Evolutionary conservation across 2,797 vertebrate species (phyloP).

Genomic region (Spondyliosoma cantharus): DNA sequence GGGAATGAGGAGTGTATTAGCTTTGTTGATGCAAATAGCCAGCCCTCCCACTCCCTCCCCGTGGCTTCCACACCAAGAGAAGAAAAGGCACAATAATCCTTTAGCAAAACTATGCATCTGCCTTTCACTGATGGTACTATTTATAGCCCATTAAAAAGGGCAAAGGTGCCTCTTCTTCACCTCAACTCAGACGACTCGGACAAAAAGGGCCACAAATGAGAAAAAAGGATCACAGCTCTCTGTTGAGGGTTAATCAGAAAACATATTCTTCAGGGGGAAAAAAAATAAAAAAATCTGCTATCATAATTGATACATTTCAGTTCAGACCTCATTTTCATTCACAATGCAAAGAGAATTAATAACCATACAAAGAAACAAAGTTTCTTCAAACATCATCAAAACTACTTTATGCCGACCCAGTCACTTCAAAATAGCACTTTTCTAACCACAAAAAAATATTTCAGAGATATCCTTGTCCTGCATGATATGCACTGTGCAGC

Average conservation of each 20-base stretch:
- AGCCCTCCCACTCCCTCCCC: conserved; percentile 30
- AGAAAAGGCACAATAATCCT: conserved; percentile 70
- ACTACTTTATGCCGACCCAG: conserved; percentile 40
- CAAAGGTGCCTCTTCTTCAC: conserved; percentile 49
- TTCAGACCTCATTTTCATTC: conserved; percentile 38
- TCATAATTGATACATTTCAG: conserved; percentile 16
- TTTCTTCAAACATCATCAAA: conserved; percentile 32
- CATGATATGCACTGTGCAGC: conserved; percentile 14
- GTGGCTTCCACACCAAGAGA: conserved; percentile 50
- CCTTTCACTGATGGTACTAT: conserved; percentile 66
- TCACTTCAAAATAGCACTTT: conserved; percentile 32
- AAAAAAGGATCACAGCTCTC: neutral
- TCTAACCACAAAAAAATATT: conserved; percentile 25
- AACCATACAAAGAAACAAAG: conserved; percentile 33
- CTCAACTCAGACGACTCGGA: conserved; percentile 30
- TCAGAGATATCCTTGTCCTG: conserved; percentile 34
- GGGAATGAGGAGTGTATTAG: conserved; percentile 55
- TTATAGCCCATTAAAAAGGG: conserved; percentile 67
- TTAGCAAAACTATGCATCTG: conserved; percentile 65
- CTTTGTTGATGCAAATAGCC: conserved; percentile 53
- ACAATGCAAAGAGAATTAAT: conserved; percentile 33
- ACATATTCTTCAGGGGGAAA: conserved; percentile 24
- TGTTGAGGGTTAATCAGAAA: conserved; percentile 37
- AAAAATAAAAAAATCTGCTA: conserved; percentile 11
- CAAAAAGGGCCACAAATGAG: conserved; percentile 8